Evolutionary conservation across 2,113 vertebrate genomes (phyloP), one percentile per base, ranked within the genome.

Genomic region (Scomber japonicus): DNA sequence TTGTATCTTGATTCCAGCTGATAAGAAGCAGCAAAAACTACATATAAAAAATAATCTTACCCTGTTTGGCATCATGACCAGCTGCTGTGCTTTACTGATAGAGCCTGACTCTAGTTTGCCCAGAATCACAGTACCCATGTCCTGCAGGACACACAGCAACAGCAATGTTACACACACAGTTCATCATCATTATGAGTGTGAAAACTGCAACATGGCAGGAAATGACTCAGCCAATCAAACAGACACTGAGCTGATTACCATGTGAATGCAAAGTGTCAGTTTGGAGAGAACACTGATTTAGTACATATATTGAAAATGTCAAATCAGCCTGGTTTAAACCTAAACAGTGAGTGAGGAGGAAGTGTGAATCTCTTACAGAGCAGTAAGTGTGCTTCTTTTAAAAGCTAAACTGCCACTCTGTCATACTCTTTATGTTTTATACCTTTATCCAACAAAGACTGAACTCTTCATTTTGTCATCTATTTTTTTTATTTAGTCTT

Each of bases 21-120:
- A 63, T 14, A 40, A 8, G 35, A 35, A 3, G 11, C 51, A 45
- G 24, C 9, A 57, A 35, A 6, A 0, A 11, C 2, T 0, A 21
- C 21, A 27, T 27, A 2, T 3, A 5, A 19, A 62, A 8, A 19
- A 12, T 17, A 11, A 4, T 71, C 90, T 91, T 92, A 99, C 98
- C 96, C 98, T 96, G 94, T 99, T 99, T 86, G 98, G 98, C 98
- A 99, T 99, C 97, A 99, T 98, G 71, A 98, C 96, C 68, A 99
- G 96, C 90, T 99, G 97, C 62, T 99, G 97, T 81, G 97, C 97
- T 97, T 98, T 99, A 92, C 95, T 95, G 94, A 99, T 98, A 63
- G 94, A 97, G 73, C 98, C 98, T 0, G 98, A 99, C 94, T 99
- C 98, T 91, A 99, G 94, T 93, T 99, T 99, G 62, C 98, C 98